phyloP scores from a whole-genome alignment of 1,140 invertebrate species.

The Bemisia tabaci region DNA sequence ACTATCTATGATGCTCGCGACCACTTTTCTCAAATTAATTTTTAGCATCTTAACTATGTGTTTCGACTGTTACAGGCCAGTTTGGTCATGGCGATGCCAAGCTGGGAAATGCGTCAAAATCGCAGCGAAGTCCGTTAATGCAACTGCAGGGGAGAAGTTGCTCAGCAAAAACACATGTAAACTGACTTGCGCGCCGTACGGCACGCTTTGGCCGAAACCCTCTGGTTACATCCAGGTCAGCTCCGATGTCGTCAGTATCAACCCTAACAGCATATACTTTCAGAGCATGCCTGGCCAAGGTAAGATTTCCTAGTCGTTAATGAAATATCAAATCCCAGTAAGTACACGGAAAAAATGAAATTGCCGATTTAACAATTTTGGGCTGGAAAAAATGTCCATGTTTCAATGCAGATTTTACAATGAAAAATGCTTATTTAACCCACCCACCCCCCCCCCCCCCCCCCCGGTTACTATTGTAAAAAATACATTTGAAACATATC shows the following conservation, averaged over 20 bases:
- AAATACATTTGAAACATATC: no score
- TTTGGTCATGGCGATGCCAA: neutral
- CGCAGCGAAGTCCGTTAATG: neutral
- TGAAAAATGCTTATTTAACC: no score
- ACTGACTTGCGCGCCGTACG: constrained; percentile 27
- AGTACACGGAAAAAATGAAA: no score
- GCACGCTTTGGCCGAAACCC: constrained; percentile 56
- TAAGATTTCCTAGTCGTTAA: constrained; percentile 32
- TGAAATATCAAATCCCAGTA: neutral
- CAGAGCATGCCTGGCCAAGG: constrained; percentile 28
- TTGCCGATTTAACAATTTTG: no score
- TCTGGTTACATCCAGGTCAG: constrained; percentile 45
- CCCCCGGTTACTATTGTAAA: no score
- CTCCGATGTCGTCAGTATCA: constrained; percentile 41
- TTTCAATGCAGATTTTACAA: no score
- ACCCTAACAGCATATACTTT: constrained; percentile 40
- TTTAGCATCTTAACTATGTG: no score
- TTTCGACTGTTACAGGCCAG: neutral
- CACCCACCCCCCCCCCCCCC: no score
- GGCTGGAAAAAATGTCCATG: no score
- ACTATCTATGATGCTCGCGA: no score
- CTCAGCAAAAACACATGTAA: constrained; percentile 22
- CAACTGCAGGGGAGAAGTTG: constrained; percentile 10
- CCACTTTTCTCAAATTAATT: no score
- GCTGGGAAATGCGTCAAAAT: neutral